Percentiles rank a stretch among this genome's conserved stretches.
Evolutionary conservation across 1,140 invertebrate genomes (phyloP).

Genomic region (Meloidogyne floridensis): DNA sequence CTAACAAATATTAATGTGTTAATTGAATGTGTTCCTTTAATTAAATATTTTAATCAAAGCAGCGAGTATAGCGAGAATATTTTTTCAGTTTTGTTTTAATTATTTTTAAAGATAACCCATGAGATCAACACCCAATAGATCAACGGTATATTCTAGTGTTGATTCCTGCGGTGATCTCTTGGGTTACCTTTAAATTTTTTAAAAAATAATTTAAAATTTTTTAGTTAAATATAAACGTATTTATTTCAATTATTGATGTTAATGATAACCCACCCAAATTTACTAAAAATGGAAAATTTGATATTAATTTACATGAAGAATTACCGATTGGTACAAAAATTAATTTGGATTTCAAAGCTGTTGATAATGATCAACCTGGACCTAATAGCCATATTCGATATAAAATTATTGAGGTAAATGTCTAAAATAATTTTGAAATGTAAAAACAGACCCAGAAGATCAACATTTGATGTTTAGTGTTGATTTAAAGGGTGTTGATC

Average conservation of each 20-base stretch:
- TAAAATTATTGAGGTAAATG: slow-evolving; percentile 44
- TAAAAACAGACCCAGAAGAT: no score
- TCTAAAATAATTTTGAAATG: no score
- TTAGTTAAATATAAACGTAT: slow-evolving; percentile 53
- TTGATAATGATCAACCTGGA: slow-evolving; percentile 85
- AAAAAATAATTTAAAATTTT: background rate
- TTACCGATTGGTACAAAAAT: slow-evolving; percentile 77
- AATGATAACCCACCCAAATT: slow-evolving; percentile 92
- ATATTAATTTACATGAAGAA: slow-evolving; percentile 85
- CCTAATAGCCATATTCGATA: slow-evolving; percentile 92
- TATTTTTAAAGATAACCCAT: no score
- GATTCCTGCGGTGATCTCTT: background rate
- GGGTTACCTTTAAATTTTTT: background rate
- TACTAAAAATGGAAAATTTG: slow-evolving; percentile 78
- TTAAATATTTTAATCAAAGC: background rate
- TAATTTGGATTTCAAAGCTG: slow-evolving; percentile 82
- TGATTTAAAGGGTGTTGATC: no score
- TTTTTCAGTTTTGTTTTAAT: background rate
- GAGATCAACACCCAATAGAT: no score
- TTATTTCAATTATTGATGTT: slow-evolving; percentile 84
- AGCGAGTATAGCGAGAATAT: background rate
- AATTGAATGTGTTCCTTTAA: slow-evolving; percentile 47
- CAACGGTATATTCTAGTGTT: slow-evolving; percentile 1
- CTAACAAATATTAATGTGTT: slow-evolving; percentile 47
- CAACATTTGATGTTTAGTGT: no score